These are phyloP conservation scores for Cerceris rybyensis DNA, from an alignment of 2,888 invertebrate genomes.

Conservation along the genomic window DNA sequence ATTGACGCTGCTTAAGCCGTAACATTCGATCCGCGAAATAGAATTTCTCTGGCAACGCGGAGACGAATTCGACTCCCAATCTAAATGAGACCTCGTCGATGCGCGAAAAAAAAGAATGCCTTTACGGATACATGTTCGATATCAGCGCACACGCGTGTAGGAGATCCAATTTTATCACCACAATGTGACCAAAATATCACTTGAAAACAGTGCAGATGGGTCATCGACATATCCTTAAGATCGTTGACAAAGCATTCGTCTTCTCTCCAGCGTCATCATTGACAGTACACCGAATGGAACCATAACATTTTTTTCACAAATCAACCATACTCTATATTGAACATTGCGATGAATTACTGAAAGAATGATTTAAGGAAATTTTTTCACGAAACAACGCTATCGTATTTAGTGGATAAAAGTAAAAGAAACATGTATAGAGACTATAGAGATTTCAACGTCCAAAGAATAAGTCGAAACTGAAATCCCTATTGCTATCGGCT, in stretches of 20 bases:
- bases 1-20: constrained; percentile 20
- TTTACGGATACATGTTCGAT: constrained; percentile 19
- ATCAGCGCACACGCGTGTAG: constrained; percentile 36
- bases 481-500: no score
- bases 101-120: constrained; percentile 13
- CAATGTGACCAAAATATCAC: constrained; percentile 26
- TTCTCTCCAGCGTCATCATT: no score
- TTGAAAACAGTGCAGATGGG: constrained; percentile 29
- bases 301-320: no score
- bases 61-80: neutral
- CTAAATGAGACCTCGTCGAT: constrained; percentile 13
- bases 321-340: no score
- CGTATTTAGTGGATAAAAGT: no score
- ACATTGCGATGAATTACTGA: no score
- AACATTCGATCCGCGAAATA: neutral
- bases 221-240: constrained; percentile 34
- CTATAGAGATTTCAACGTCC: no score
- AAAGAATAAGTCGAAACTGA: no score
- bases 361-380: no score
- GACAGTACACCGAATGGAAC: no score
- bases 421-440: no score
- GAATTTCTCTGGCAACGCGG: neutral
- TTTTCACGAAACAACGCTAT: no score
- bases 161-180: constrained; percentile 40
- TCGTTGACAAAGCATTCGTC: constrained; percentile 1